Conservation (phyloP, 30 jellyfish, hydroid and myxozoan species). For the Catostylus mosaicus region DNA sequence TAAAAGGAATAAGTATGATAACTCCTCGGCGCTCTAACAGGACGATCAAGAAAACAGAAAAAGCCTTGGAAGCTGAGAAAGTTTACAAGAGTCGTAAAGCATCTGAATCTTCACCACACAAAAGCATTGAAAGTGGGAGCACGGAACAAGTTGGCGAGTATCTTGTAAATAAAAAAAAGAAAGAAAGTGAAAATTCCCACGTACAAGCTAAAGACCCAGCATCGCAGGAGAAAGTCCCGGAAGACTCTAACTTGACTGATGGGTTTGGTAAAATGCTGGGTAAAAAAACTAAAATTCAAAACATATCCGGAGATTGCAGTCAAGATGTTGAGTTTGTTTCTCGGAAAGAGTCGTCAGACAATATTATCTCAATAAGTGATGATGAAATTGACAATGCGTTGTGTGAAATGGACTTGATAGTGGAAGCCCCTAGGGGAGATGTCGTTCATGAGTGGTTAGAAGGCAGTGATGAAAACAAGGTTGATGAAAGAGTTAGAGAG, state of each 20-base stretch:
- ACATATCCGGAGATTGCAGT: background rate
- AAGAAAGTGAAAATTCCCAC: background rate
- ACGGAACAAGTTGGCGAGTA: too few relatives aligned
- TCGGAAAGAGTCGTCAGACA: background rate
- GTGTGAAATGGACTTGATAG: background rate
- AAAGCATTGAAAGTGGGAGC: too few relatives aligned
- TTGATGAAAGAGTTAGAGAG: background rate
- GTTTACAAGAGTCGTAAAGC: too few relatives aligned
- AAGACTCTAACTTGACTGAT: background rate
- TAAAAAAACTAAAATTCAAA: background rate
- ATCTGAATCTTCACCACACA: too few relatives aligned
- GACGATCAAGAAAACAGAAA: constrained; percentile 14
- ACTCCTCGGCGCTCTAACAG: constrained; percentile 40
- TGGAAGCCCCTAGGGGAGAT: too few relatives aligned
- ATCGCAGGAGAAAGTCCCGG: background rate
- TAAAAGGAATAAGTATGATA: constrained; percentile 37
- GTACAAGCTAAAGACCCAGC: background rate
- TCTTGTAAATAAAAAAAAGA: background rate
- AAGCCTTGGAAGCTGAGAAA: constrained; percentile 2
- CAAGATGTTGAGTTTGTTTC: background rate
- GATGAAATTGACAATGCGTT: background rate
- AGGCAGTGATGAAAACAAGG: background rate
- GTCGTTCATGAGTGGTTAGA: background rate
- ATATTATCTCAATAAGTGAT: background rate
- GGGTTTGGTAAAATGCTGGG: background rate